phyloP scores from a whole-genome alignment of 2,113 vertebrate genomes.

The Microtus richardsoni region DNA sequence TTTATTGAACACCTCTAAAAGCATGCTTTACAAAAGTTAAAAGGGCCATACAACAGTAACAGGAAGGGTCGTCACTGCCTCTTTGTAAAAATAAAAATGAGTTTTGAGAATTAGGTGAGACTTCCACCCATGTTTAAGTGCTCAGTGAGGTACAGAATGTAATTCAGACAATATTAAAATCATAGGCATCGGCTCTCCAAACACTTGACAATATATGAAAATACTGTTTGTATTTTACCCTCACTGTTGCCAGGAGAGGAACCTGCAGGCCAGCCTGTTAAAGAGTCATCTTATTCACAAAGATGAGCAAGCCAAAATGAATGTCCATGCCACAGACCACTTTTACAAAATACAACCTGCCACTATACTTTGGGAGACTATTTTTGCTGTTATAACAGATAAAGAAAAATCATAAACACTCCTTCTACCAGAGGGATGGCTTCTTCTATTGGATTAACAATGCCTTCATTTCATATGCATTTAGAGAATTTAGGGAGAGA shows the following conservation, averaged over 20 bases:
- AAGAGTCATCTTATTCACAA: constrained; percentile 61
- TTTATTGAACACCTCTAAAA: constrained; percentile 55
- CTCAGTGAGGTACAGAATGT: constrained; percentile 25
- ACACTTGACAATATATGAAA: constrained; percentile 40
- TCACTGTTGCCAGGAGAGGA: constrained; percentile 30
- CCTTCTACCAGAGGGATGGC: constrained; percentile 30
- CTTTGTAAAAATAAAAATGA: constrained; percentile 54
- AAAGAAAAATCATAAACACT: constrained; percentile 60
- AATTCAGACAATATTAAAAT: constrained; percentile 56
- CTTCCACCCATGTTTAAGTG: constrained; percentile 27
- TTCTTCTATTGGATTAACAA: constrained; percentile 53
- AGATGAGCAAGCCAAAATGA: constrained; percentile 52
- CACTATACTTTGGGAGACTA: constrained; percentile 56
- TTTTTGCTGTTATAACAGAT: constrained; percentile 57
- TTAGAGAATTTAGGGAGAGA: constrained; percentile 47
- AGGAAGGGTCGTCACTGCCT: background rate
- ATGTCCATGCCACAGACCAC: constrained; percentile 53
- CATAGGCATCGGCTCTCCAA: constrained; percentile 44
- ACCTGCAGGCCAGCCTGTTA: constrained; percentile 46
- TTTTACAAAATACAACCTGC: constrained; percentile 36
- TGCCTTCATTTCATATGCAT: constrained; percentile 52
- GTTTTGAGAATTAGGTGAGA: constrained; percentile 9
- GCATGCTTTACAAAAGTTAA: background rate
- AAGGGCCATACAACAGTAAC: constrained; percentile 29
- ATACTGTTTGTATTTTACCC: constrained; percentile 47